Percentiles rank a stretch among this genome's conserved stretches.
These are phyloP conservation scores for Atherinosoma microstoma DNA, from an alignment of 2,797 vertebrate genomes.

Conservation along the genomic window DNA sequence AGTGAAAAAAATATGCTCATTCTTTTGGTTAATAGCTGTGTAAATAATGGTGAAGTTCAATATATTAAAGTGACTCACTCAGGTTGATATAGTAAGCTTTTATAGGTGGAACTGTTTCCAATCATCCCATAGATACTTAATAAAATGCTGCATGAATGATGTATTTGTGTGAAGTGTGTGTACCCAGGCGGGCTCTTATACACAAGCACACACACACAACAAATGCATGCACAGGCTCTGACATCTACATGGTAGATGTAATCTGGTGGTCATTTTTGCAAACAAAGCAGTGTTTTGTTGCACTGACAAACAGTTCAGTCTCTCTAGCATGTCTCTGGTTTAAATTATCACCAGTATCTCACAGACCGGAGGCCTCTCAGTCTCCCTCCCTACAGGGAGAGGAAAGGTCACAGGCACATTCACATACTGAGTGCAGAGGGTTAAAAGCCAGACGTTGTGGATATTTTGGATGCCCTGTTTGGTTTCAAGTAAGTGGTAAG, in stretches of 20 bases:
- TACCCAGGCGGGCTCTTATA: slow-evolving; percentile 26
- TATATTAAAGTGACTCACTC: slow-evolving; percentile 34
- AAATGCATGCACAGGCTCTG: slow-evolving; percentile 31
- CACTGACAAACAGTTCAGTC: slow-evolving; percentile 64
- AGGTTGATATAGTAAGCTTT: slow-evolving; percentile 44
- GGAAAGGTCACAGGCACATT: slow-evolving; percentile 41
- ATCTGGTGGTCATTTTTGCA: slow-evolving; percentile 75
- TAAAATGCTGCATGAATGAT: slow-evolving; percentile 72
- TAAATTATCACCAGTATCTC: slow-evolving; percentile 73
- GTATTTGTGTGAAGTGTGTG: slow-evolving; percentile 54
- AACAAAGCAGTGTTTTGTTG: slow-evolving; percentile 76
- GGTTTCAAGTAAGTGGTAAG: slow-evolving; percentile 10
- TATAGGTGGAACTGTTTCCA: slow-evolving; percentile 49
- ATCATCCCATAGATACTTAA: slow-evolving; percentile 57
- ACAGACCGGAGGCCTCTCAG: slow-evolving; percentile 51
- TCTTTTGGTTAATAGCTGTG: slow-evolving; percentile 39
- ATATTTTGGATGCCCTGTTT: slow-evolving; percentile 26
- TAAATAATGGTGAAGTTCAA: slow-evolving; percentile 41
- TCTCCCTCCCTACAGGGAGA: slow-evolving; percentile 38
- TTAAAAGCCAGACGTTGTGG: slow-evolving; percentile 28
- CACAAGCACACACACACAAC: slow-evolving; percentile 16
- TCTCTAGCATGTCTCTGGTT: slow-evolving; percentile 67
- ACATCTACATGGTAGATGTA: slow-evolving; percentile 61
- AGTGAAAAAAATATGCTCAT: slow-evolving; percentile 29
- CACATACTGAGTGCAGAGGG: slow-evolving; percentile 19